Evolutionary conservation across 1,140 invertebrate genomes (phyloP), one percentile per base, ranked within the genome.

Genomic region (Tigriopus japonicus): DNA sequence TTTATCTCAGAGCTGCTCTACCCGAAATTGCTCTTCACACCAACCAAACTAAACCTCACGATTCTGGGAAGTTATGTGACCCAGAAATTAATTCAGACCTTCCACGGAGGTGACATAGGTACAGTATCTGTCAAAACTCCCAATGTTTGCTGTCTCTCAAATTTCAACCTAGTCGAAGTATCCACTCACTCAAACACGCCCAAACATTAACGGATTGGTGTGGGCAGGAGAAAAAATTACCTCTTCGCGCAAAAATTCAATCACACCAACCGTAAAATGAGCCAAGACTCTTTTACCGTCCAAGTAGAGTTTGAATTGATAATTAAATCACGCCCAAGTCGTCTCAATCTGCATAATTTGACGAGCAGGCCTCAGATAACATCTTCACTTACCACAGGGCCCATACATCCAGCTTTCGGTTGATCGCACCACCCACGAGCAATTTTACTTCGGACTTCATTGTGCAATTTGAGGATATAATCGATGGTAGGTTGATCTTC

Each of bases 321-420:
- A 51, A 51, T 51, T 51, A 17, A 51, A 17, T 51, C 45, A 51
- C 45, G 21, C 45, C 21, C 45, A 17, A 5, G 15, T 51, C 15
- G 15, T 2, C 3, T 51, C 45, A 17, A 54, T 17, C n/a, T 54
- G 6, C n/a, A 54, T 24, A 54, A 24, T 24, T 24, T 24, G n/a
- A 54, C 35, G 35, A 24, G n/a, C n/a, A 54, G n/a, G n/a, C n/a
- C n/a, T 15, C n/a, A 17, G n/a, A 19, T 54, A 54, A 35, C 28
- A 35, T 35, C 28, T n/a, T 17, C n/a, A 17, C 58, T 23, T 59
- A 59, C 58, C 42, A 59, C 12, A 17, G 58, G 58, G 12, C 58
- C 41, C 58, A 59, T 59, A 49, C 58, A 59, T 7, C 58, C 58
- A 59, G 58, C 58, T 59, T 59, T 59, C 1, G 58, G 58, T 28